Conservation (phyloP, 2,888 invertebrate species). For the Nipponacmea schrenckii region DNA sequence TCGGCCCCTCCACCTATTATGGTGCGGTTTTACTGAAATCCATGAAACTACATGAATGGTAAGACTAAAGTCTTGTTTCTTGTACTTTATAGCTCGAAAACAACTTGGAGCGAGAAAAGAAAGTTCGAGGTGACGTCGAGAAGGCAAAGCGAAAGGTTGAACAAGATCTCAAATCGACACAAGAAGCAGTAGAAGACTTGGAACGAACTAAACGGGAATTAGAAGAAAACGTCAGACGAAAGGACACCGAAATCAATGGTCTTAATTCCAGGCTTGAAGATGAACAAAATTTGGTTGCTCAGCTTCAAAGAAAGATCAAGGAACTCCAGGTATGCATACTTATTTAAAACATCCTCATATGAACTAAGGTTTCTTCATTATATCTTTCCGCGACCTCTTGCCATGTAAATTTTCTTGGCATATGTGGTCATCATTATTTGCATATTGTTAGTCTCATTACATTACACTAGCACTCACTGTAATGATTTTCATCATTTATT, state of each 20-base stretch:
- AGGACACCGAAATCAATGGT: constrained; percentile 97
- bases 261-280: constrained; percentile 94
- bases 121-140: constrained; percentile 95
- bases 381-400: no score
- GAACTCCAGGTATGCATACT: constrained; percentile 76
- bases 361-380: no score
- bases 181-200: constrained; percentile 67
- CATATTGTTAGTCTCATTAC: no score
- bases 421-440: no score
- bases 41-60: no score
- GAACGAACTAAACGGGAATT: constrained; percentile 63
- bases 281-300: constrained; percentile 95
- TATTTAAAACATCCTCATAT: no score
- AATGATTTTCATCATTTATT: no score
- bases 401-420: no score
- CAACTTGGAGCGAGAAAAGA: constrained; percentile 99
- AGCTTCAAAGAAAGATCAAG: constrained; percentile 98
- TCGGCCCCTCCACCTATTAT: no score
- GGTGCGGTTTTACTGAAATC: no score
- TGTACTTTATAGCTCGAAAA: constrained; percentile 80
- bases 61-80: no score
- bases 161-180: constrained; percentile 89
- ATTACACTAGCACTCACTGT: no score
- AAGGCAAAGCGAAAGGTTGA: constrained; percentile 98
- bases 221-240: constrained; percentile 71